Conservation (phyloP, 2,797 vertebrate genomes). For the Thamnophis elegans region DNA sequence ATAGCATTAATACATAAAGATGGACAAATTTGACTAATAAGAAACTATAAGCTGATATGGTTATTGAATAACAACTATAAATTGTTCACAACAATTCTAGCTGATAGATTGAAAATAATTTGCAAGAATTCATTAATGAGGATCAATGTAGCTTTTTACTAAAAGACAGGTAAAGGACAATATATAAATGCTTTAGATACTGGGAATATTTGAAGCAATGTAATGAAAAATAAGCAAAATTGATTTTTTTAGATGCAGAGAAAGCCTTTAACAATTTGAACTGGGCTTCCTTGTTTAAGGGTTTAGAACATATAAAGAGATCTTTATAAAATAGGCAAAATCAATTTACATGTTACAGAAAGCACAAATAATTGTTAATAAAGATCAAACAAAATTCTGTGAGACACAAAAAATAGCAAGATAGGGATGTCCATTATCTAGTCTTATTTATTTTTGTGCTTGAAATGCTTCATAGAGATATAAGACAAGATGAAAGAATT, state of each 20-base stretch:
- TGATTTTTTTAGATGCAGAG: not conserved
- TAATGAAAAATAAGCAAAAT: not conserved
- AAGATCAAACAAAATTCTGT: not conserved
- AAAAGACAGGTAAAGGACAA: not conserved
- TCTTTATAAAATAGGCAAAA: not conserved
- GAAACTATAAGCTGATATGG: not conserved
- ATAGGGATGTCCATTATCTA: not conserved
- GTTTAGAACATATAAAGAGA: not conserved
- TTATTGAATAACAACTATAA: not conserved
- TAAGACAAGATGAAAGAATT: not conserved
- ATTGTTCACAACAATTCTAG: not conserved
- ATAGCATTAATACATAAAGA: not conserved
- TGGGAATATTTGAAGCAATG: not conserved
- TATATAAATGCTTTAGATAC: not conserved
- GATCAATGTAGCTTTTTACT: not conserved
- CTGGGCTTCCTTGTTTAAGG: not conserved
- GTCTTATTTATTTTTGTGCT: not conserved
- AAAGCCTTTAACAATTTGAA: not conserved
- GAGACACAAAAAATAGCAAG: not conserved
- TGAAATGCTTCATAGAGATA: not conserved
- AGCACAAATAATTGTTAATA: not conserved
- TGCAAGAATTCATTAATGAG: not conserved
- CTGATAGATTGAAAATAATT: not conserved
- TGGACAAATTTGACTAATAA: not conserved
- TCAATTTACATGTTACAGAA: not conserved